Conservation (phyloP, 1,140 invertebrate species). For the Sminthurides bifidus region DNA sequence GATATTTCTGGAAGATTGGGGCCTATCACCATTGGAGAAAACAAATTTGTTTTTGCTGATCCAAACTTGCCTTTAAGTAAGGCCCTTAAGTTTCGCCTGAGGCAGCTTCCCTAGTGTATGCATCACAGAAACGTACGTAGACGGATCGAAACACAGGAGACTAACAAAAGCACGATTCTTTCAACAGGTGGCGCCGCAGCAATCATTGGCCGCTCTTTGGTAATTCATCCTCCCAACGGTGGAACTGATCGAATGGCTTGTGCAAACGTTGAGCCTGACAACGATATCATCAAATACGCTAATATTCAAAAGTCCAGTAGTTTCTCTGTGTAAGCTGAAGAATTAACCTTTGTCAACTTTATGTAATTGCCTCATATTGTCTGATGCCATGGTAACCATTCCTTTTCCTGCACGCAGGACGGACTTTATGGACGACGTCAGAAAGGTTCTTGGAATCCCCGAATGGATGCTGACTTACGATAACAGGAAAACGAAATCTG, state of each 20-base stretch:
- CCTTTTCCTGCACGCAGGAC: too few species aligned
- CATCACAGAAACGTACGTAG: too few species aligned
- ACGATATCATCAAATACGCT: constrained; percentile 79
- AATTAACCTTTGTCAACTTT: background rate
- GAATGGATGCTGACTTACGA: constrained; percentile 82
- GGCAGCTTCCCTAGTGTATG: background rate
- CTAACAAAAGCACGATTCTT: background rate
- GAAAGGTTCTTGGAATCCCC: constrained; percentile 68
- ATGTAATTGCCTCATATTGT: too few species aligned
- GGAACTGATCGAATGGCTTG: constrained; percentile 64
- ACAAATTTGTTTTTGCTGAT: constrained; percentile 67
- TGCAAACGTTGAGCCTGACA: constrained; percentile 80
- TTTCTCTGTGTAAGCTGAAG: constrained; percentile 70
- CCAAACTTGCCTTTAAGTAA: constrained; percentile 67
- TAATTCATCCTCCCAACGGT: constrained; percentile 65
- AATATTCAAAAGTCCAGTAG: constrained; percentile 73
- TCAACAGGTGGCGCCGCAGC: constrained; percentile 50
- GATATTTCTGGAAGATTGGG: constrained; percentile 75
- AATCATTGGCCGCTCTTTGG: constrained; percentile 71
- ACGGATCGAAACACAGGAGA: too few species aligned
- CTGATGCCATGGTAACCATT: too few species aligned
- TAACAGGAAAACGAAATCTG: constrained; percentile 58
- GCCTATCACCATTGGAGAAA: constrained; percentile 65
- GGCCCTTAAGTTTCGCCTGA: background rate
- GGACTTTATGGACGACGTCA: constrained; percentile 70